A percentile compares a stretch with the other conserved stretches of the same genome.
Conservation (phyloP, 1,140 invertebrate species). For the Limonius californicus region DNA sequence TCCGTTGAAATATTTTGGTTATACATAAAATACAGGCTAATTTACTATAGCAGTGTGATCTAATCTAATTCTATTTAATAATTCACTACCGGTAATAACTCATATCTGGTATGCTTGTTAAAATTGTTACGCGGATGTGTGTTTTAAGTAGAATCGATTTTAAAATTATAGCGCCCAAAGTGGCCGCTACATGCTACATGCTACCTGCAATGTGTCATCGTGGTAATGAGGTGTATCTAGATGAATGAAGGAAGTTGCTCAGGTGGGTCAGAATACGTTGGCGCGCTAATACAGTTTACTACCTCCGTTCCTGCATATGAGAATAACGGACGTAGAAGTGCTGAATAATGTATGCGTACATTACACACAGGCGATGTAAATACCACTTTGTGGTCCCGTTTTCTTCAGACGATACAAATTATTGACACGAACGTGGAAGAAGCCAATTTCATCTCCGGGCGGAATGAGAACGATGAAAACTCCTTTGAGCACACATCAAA, state of each 20-base stretch:
- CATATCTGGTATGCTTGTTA: too few relatives aligned
- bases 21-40: too few relatives aligned
- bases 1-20: too few relatives aligned
- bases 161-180: too few relatives aligned
- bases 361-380: constrained; percentile 9
- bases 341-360: constrained; percentile 10
- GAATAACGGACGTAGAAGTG: constrained; percentile 10
- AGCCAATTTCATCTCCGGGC: not conserved
- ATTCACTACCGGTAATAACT: too few relatives aligned
- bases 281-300: constrained; percentile 8
- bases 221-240: not conserved
- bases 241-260: constrained; percentile 4
- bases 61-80: too few relatives aligned
- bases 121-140: not conserved
- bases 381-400: not conserved
- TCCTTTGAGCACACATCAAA: too few relatives aligned
- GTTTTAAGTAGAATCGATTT: not conserved
- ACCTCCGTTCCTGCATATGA: constrained; percentile 12
- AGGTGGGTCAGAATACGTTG: constrained; percentile 5
- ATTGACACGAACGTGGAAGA: not conserved
- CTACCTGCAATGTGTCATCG: not conserved
- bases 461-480: too few relatives aligned
- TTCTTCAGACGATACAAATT: constrained; percentile 5
- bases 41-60: too few relatives aligned
- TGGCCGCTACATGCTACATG: too few relatives aligned